phyloP scores from a whole-genome alignment of 1,140 invertebrate species.

The Panagrolaimus sp. region DNA sequence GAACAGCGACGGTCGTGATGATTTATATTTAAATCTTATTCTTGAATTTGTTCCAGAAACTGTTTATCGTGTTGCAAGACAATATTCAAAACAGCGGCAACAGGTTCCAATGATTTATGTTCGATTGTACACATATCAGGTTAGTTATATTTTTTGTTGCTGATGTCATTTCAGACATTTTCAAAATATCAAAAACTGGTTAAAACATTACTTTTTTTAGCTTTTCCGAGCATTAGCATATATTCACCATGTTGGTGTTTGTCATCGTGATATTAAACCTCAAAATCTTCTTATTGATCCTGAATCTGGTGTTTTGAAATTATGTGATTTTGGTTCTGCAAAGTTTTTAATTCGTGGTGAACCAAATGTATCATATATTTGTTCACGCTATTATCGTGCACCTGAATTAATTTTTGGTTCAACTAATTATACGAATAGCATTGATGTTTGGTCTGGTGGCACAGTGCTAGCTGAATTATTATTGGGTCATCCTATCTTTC shows the following conservation, averaged over 20 bases:
- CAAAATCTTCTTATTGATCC: slow-evolving; percentile 95
- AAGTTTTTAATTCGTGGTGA: slow-evolving; percentile 94
- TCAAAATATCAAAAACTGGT: too few species aligned
- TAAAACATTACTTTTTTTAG: slow-evolving; percentile 65
- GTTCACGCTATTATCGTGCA: slow-evolving; percentile 84
- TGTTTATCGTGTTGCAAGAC: slow-evolving; percentile 81
- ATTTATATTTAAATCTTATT: slow-evolving; percentile 99
- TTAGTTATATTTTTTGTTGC: slow-evolving; percentile 21
- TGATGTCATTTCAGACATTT: background rate
- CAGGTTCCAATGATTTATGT: slow-evolving; percentile 99
- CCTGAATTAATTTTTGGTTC: slow-evolving; percentile 99
- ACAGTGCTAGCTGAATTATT: slow-evolving; percentile 90
- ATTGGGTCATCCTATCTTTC: slow-evolving; percentile 96
- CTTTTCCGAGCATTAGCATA: slow-evolving; percentile 97
- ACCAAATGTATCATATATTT: slow-evolving; percentile 99
- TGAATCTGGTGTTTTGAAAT: slow-evolving; percentile 89
- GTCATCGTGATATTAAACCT: slow-evolving; percentile 98
- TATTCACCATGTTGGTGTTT: slow-evolving; percentile 95
- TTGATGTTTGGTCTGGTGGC: slow-evolving; percentile 98
- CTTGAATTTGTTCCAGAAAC: slow-evolving; percentile 99
- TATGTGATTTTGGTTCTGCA: slow-evolving; percentile 96
- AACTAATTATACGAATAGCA: slow-evolving; percentile 97
- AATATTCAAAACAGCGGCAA: slow-evolving; percentile 94
- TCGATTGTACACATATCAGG: slow-evolving; percentile 70
- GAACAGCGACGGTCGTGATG: slow-evolving; percentile 66